Base-by-base conservation (phyloP, 2,888 invertebrate species). In the Daptonema setosum region DNA sequence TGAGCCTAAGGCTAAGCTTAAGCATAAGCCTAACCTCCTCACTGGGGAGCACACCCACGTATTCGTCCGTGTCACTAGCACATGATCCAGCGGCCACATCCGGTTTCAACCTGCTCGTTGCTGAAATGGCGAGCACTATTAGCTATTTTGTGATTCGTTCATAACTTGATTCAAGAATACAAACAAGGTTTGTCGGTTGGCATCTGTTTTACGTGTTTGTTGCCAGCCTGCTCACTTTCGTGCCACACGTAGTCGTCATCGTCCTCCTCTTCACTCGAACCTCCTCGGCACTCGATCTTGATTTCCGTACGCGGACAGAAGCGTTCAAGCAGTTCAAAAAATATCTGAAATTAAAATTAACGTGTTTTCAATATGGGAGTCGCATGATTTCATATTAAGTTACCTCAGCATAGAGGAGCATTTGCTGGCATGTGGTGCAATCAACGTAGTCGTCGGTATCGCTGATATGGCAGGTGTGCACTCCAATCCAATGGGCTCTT, bases 11-110 rank as follows among this genome's bases (percentile, higher is more conserved):
- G n/a, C n/a, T n/a, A n/a, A n/a, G n/a, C n/a, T n/a, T n/a, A n/a
- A n/a, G n/a, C n/a, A n/a, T n/a, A n/a, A n/a, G n/a, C n/a, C n/a
- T n/a, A n/a, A 67, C 61, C 56, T 68, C 71, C 60, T 76, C 84
- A 1, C 81, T 77, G 54, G 88, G 86, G 67, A 88, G 80, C 48
- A 85, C 81, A 48, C 84, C 83, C 48, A 85, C 84, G 69, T 87
- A 79, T 72, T 90, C 90, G 68, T 45, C 45, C n/a, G 22, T 22
- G n/a, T 45, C 45, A n/a, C n/a, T n/a, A n/a, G n/a, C n/a, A n/a
- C n/a, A n/a, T n/a, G n/a, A n/a, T n/a, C n/a, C n/a, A n/a, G n/a
- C n/a, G n/a, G n/a, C n/a, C n/a, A n/a, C n/a, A n/a, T n/a, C n/a
- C n/a, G n/a, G n/a, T n/a, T n/a, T n/a, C n/a, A n/a, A n/a, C n/a